Base-by-base conservation (phyloP, 2,888 invertebrate genomes). In the Drosophila fulvimacula region DNA sequence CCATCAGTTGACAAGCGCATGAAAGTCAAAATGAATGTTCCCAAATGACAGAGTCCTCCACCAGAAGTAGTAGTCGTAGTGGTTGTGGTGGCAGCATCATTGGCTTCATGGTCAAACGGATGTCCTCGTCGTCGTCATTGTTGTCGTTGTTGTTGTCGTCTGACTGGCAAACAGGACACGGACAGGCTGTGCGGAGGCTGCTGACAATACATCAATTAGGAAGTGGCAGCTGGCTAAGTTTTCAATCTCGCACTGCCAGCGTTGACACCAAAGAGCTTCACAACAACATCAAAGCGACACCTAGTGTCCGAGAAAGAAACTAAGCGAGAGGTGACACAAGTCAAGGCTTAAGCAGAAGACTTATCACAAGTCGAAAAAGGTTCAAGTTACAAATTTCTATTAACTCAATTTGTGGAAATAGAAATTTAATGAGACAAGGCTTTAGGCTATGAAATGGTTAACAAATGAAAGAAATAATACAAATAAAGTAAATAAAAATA, bases 21-120 rank as follows among this genome's bases (percentile, higher is more conserved):
- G 76, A 76, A 87, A 76, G 82, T 76, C 82, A 60, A 65, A 83
- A 81, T 86, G 76, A 79, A 83, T 86, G 84, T 70, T 42, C 63
- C 70, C 59, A 78, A 79, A 76, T 70, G 86, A 75, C 84, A 38
- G 57, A 36, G 38, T 42, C 32, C 41, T 52, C 57, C n/a, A 48
- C 44, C 27, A 39, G 34, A 19, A 21, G 44, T 17, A 38, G 46
- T 3, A 11, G 39, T 13, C n/a, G 51, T 5, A 49, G 42, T 24
- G 21, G 42, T 7, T 24, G 21, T 13, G 11, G 21, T 10, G 27
- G n/a, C n/a, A 59, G 64, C 42, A 36, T 21, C 24, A 67, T 42
- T 34, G 30, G 52, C 39, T 62, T 30, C 68, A 4, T 58, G 62
- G 56, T 58, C 56, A 19, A 66, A 53, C 64, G 80, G 64, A 78